Conservation (phyloP, 1,140 invertebrate genomes). For the Sesamia nonagrioides region DNA sequence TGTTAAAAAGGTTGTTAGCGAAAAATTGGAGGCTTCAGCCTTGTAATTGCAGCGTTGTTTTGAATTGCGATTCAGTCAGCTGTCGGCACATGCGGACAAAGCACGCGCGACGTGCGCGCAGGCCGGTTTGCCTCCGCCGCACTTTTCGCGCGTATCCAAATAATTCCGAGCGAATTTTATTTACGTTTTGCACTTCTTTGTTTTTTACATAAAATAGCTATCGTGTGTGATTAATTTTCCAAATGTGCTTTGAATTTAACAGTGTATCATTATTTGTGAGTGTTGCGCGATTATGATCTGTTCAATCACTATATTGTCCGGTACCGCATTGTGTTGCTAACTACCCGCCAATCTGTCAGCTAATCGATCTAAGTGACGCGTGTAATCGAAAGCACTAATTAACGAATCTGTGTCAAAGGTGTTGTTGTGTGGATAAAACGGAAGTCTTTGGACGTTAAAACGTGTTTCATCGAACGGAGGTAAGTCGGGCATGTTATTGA, state of each 20-base stretch:
- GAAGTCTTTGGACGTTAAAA: slow-evolving; percentile 47
- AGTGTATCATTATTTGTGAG: slow-evolving; percentile 24
- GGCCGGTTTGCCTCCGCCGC: slow-evolving; percentile 56
- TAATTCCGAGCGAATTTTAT: slow-evolving; percentile 63
- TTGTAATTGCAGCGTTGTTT: slow-evolving; percentile 79
- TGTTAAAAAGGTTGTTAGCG: slow-evolving; percentile 62
- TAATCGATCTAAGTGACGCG: slow-evolving; percentile 32
- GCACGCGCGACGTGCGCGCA: slow-evolving; percentile 82
- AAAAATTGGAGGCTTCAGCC: slow-evolving; percentile 72
- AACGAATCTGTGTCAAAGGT: slow-evolving; percentile 48
- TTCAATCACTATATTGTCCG: slow-evolving; percentile 47
- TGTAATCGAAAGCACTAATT: slow-evolving; percentile 47
- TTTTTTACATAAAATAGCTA: slow-evolving; percentile 3
- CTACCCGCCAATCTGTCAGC: slow-evolving; percentile 46
- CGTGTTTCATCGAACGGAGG: slow-evolving; percentile 43
- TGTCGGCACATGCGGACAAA: slow-evolving; percentile 77
- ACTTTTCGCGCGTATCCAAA: slow-evolving; percentile 75
- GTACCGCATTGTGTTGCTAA: slow-evolving; percentile 39
- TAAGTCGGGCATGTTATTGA: slow-evolving; percentile 42
- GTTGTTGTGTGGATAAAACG: slow-evolving; percentile 42
- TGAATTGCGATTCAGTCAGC: slow-evolving; percentile 83
- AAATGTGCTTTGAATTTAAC: slow-evolving; percentile 14
- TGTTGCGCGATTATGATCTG: slow-evolving; percentile 27
- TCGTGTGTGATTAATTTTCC: neutral
- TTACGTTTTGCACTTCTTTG: slow-evolving; percentile 50